Evolutionary conservation across 2,113 vertebrate species (phyloP).

Genomic region (Limnothrissa miodon): DNA sequence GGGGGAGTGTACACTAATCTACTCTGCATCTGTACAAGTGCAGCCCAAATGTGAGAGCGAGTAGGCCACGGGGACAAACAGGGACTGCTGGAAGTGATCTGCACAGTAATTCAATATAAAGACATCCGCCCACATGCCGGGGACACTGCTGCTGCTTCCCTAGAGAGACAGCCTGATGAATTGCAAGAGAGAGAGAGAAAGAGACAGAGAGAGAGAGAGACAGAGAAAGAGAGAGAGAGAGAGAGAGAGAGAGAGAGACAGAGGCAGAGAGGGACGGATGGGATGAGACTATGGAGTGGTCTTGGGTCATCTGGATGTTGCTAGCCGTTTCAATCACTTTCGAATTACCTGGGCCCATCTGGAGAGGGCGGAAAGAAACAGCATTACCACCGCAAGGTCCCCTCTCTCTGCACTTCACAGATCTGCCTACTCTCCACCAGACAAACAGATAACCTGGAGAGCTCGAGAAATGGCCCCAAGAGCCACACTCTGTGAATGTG

Average conservation of each 20-base stretch:
- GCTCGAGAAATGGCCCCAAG: not conserved
- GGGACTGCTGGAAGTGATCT: conserved; percentile 40
- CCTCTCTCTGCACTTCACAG: not conserved
- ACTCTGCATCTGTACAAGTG: conserved; percentile 29
- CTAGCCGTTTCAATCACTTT: conserved; percentile 1
- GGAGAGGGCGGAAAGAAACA: conserved; percentile 18
- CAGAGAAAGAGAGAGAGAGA: conserved; percentile 23
- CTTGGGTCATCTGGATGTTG: not conserved
- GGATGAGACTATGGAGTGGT: not conserved
- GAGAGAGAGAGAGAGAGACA: not conserved
- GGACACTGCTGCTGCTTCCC: conserved; percentile 32
- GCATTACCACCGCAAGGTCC: conserved; percentile 18
- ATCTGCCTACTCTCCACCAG: not conserved
- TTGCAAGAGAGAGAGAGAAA: too few relatives aligned
- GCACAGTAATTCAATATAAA: conserved; percentile 57
- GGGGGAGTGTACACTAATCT: not conserved
- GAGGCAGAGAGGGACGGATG: conserved; percentile 35
- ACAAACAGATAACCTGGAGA: not conserved
- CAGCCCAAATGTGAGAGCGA: conserved; percentile 45
- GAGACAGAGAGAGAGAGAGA: conserved; percentile 44
- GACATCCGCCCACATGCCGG: conserved; percentile 50
- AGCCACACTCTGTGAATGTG: not conserved
- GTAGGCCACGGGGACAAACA: conserved; percentile 48
- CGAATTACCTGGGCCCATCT: conserved; percentile 15
- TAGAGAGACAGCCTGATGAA: conserved; percentile 30